Percentiles rank a stretch among this genome's conserved stretches.
Conservation (phyloP, 2,113 vertebrate genomes). For the Pteropus alecto region DNA sequence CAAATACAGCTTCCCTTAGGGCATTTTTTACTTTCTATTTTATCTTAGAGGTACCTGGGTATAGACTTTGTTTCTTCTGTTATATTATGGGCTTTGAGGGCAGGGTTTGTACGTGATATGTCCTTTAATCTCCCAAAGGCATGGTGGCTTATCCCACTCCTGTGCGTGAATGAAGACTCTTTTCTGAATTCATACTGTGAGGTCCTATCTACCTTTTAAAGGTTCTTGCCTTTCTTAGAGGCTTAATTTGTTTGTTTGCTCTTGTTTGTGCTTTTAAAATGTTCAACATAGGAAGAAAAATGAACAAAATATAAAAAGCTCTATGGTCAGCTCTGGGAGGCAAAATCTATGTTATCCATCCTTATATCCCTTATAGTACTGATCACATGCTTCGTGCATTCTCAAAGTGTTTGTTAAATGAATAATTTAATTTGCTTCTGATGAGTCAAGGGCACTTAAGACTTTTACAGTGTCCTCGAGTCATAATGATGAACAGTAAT, state of each 20-base stretch:
- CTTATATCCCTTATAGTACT: not conserved
- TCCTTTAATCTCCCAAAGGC: not conserved
- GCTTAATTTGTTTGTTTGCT: not conserved
- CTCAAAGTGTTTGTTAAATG: slow-evolving; percentile 35
- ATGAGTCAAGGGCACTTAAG: slow-evolving; percentile 38
- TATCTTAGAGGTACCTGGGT: not conserved
- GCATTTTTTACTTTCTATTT: not conserved
- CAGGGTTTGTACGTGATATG: not conserved
- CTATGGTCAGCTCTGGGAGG: not conserved
- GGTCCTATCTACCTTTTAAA: not conserved
- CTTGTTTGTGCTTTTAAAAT: not conserved
- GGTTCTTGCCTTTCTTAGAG: not conserved
- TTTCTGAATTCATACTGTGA: not conserved
- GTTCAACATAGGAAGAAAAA: not conserved
- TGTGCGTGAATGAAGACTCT: not conserved
- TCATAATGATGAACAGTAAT: not conserved
- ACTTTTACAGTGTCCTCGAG: slow-evolving; percentile 39
- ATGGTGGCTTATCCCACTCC: not conserved
- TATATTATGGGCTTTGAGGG: not conserved
- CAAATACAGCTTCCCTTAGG: not conserved
- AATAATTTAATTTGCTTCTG: slow-evolving; percentile 50
- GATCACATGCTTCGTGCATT: not conserved
- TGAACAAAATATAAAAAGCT: not conserved
- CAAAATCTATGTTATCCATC: not conserved
- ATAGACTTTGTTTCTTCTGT: not conserved